These are phyloP conservation scores for Drosophila nigricruria DNA, from an alignment of 2,888 invertebrate genomes.

Conservation along the genomic window DNA sequence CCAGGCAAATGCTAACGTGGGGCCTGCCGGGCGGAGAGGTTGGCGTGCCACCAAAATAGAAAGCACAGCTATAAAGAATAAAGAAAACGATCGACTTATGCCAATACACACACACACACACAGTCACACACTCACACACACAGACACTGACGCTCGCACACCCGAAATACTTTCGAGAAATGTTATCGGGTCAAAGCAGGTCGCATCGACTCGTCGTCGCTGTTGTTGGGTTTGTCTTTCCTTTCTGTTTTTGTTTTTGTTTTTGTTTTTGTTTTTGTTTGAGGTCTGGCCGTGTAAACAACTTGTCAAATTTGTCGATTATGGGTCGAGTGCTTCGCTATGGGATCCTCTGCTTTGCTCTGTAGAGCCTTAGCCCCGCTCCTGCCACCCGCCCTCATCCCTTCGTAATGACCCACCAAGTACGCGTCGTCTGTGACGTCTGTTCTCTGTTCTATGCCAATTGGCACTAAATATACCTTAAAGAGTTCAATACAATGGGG, in stretches of 20 bases:
- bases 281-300: conserved; percentile 46
- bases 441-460: conserved; percentile 6
- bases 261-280: background rate
- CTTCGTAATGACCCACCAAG: background rate
- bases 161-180: conserved; percentile 38
- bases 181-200: conserved; percentile 37
- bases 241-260: background rate
- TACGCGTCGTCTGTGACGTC: conserved; percentile 9
- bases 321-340: conserved; percentile 12
- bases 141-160: conserved; percentile 1
- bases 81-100: conserved; percentile 49
- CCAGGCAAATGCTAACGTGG: background rate
- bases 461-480: conserved; percentile 7
- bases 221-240: background rate
- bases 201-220: conserved; percentile 14
- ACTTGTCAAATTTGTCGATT: conserved; percentile 37
- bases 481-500: background rate
- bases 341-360: conserved; percentile 13
- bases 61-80: conserved; percentile 41
- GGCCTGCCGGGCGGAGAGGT: background rate
- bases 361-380: background rate
- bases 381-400: background rate
- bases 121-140: background rate
- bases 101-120: conserved; percentile 15
- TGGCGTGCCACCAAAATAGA: conserved; percentile 47